phyloP scores from a whole-genome alignment of 2,888 invertebrate species.

The Apamea crenata region DNA sequence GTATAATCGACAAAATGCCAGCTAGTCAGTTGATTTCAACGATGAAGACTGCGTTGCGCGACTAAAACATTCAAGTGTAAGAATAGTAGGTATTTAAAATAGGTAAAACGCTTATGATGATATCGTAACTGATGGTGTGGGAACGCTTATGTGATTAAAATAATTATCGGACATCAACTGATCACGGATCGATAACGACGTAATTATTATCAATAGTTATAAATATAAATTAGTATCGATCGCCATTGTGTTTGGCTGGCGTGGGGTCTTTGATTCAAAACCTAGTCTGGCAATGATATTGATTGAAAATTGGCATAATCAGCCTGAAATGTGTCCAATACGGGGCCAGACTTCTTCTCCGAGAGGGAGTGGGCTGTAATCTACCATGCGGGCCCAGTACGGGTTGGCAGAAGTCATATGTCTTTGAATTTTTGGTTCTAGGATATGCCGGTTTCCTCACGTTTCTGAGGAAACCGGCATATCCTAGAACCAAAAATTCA shows the following conservation, averaged over 20 bases:
- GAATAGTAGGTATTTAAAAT: conserved; percentile 12
- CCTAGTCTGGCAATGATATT: not conserved
- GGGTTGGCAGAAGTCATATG: not conserved
- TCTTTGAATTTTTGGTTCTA: not conserved
- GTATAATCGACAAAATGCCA: not conserved
- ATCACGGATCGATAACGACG: not conserved
- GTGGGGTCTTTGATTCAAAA: not conserved
- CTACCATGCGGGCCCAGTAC: too few relatives aligned
- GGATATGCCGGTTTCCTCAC: not conserved
- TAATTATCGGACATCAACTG: conserved; percentile 18
- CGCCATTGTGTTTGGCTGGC: not conserved
- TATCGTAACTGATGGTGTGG: not conserved
- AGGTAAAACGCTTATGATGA: not conserved
- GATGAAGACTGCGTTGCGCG: not conserved
- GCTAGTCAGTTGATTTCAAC: not conserved
- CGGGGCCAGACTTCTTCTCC: too few relatives aligned
- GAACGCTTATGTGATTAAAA: not conserved
- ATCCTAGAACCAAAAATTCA: too few relatives aligned
- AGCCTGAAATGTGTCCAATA: too few relatives aligned
- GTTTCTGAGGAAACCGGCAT: too few relatives aligned
- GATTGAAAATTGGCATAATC: not conserved
- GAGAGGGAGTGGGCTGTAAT: too few relatives aligned
- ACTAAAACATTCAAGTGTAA: not conserved
- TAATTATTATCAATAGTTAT: not conserved
- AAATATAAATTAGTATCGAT: not conserved